Conservation (phyloP, 2,888 invertebrate genomes). For the Lamellibrachia columna region DNA sequence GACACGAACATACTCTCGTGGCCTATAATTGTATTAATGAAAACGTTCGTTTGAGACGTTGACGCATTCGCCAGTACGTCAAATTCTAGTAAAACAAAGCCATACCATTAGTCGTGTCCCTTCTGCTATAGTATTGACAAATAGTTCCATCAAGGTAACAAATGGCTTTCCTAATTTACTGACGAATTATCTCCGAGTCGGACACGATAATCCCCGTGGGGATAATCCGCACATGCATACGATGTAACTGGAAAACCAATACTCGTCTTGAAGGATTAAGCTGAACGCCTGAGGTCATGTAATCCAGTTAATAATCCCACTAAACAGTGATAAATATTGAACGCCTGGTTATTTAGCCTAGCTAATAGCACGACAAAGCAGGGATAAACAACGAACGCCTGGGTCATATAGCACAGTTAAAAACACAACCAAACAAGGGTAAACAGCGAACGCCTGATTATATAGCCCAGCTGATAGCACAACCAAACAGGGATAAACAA, state of each 20-base stretch:
- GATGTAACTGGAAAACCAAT: neutral
- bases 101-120: neutral
- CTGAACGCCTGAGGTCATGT: neutral
- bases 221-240: neutral
- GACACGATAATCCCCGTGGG: neutral
- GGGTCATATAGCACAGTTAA: too few relatives aligned
- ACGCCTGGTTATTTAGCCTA: neutral
- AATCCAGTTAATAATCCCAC: neutral
- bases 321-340: neutral
- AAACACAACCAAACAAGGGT: too few relatives aligned
- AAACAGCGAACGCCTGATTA: too few relatives aligned
- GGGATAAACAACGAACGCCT: too few relatives aligned
- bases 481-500: too few relatives aligned
- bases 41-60: neutral
- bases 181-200: neutral
- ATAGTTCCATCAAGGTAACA: neutral
- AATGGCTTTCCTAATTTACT: neutral
- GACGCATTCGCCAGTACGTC: neutral
- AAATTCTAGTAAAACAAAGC: neutral
- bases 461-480: too few relatives aligned
- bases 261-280: neutral
- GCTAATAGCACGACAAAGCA: neutral
- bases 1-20: too few relatives aligned
- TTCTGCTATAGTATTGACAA: neutral
- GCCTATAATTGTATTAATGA: neutral